Base-by-base conservation (phyloP, 2,113 vertebrate species). In the Hippocampus guttulatus region DNA sequence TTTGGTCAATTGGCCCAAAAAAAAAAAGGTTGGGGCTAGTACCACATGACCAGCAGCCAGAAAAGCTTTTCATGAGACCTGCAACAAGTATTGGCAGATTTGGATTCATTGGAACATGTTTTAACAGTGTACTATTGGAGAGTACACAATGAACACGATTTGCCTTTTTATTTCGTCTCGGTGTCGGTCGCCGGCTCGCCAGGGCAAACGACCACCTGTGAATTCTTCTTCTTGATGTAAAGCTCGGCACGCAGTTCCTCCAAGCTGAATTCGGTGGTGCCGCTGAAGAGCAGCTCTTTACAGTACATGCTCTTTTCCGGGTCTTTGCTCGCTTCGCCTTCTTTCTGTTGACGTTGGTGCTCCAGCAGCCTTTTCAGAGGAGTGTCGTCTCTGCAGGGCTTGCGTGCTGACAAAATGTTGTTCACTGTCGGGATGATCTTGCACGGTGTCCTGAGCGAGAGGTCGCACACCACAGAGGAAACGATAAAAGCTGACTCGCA, bases 361-460 rank as follows among this genome's bases (percentile, higher is more conserved):
- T 91, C 94, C 3, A 99, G 80, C 94, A 63, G 95, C 96, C 79
- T 96, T 93, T 73, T 94, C 93, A 97, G 74, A 99, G 78, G 74
- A 98, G 87, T 0, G 71, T 78, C 86, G 93, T 98, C 86, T 98
- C 88, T 75, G 91, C 88, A 30, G 1, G 93, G 94, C 73, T 95
- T 98, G 64, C 94, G 93, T 18, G 91, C 87, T 3, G 95, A 97
- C 75, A 99, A 79, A 75, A 98, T 88, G 0, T 73, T 77, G 87
- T 94, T 98, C 86, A 98, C 93, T 40, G 92, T 89, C 6, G 97
- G 92, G 70, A 98, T 95, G 78, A 98, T 96, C 85, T 97, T 98
- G 90, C 94, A 95, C 0, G 97, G 96, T n/a, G 95, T 98, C 90
- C 97, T 99, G 84, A 79, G 73, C 38, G 16, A 85, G 41, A 47